Evolutionary conservation across 2,888 invertebrate species (phyloP), one percentile per base, ranked within the genome.

Genomic region (Onthophagus sagittarius): DNA sequence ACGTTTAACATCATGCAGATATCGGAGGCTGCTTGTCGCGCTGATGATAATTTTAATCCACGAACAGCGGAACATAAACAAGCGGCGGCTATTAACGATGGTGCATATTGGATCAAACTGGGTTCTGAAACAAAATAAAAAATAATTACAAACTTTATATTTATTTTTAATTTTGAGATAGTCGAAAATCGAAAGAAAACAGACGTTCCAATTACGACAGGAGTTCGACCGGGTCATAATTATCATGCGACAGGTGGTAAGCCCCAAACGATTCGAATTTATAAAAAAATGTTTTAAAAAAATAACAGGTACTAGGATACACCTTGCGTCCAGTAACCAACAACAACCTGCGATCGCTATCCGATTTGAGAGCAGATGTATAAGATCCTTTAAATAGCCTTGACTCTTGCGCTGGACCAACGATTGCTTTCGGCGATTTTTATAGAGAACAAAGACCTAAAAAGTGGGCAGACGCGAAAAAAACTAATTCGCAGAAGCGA

Each of bases 71-170:
- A 91, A 64, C 90, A 88, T 72, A 93, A 88, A 81, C 92, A 91
- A 5, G 92, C 91, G 7, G 90, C 89, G 0, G 93, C 92, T 14
- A 93, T 88, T 81, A 92, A 81, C 0, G 93, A 93, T 31, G 93
- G 91, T 9, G 90, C 89, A 73, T 90, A 90, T 81, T 90, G 87
- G 76, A 93, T 89, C 81, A 93, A 90, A 78, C 90, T 90, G n/a
- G 92, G 90, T 84, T 93, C 93, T 93, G 89, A 53, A 86, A 86
- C 77, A 82, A 82, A 79, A 78, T 76, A 78, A 79, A 78, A 75
- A 33, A 33, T 33, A 33, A 33, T 5, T 33, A 33, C 5, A 33
- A 33, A 33, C 5, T 5, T 33, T 33, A 5, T 33, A 5, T 33
- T 33, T 33, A 33, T 33, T 33, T 5, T 5, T 33, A 33, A 5